Evolutionary conservation across 2,888 invertebrate species (phyloP).

Genomic region (Chloroclysta siterata): DNA sequence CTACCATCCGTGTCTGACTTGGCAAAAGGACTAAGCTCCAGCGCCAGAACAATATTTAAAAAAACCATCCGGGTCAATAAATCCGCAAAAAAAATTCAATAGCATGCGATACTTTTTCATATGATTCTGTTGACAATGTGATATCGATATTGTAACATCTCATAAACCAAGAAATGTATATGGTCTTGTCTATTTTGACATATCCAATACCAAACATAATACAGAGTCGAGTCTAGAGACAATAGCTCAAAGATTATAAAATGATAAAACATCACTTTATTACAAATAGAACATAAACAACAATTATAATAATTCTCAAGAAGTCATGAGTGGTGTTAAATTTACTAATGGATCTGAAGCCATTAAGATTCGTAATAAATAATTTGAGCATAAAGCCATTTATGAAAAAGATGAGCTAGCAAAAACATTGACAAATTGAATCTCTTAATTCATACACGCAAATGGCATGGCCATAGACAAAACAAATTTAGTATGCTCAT

Average conservation of each 20-base stretch:
- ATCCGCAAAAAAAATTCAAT: conserved; percentile 16
- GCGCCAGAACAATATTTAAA: neutral
- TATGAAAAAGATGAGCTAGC: conserved; percentile 56
- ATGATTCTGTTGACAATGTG: conserved; percentile 9
- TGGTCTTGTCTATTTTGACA: conserved; percentile 17
- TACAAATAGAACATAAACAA: conserved; percentile 36
- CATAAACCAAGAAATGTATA: neutral
- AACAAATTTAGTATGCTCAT: conserved; percentile 46
- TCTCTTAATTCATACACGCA: conserved; percentile 62
- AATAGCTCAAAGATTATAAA: conserved; percentile 10
- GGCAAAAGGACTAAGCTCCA: too few species aligned
- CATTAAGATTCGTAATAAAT: conserved; percentile 62
- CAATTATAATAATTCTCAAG: conserved; percentile 45
- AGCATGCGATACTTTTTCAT: conserved; percentile 18
- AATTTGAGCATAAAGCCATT: conserved; percentile 53
- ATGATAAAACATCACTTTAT: conserved; percentile 13
- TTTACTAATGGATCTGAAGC: conserved; percentile 64
- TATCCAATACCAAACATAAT: conserved; percentile 13
- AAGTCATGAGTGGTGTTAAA: conserved; percentile 55
- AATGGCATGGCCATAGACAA: conserved; percentile 42
- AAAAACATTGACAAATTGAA: conserved; percentile 77
- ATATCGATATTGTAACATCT: conserved; percentile 18
- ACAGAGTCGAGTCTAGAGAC: neutral
- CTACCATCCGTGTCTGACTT: too few species aligned
- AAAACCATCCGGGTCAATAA: conserved; percentile 2